Base-by-base conservation (phyloP, 1,140 invertebrate genomes). In the Orchesella cincta region DNA sequence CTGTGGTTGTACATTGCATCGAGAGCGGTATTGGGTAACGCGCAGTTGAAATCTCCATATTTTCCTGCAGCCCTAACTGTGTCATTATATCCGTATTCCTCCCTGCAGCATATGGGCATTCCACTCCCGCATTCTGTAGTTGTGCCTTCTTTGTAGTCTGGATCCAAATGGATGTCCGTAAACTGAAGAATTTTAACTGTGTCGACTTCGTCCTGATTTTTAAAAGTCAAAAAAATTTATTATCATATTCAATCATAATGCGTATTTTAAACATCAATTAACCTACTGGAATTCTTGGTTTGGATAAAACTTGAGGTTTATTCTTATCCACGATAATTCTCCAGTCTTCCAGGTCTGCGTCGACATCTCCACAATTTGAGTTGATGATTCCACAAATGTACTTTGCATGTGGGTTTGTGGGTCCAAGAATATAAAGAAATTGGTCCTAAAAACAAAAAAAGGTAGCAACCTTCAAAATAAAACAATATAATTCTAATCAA, bases 121-220 rank as follows among this genome's bases (percentile, higher is more conserved):
- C 86, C 86, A 75, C 84, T 86, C 88, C 76, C 76, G 83, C 94
- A 96, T 1, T 88, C 82, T 1, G 92, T 89, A 57, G 91, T 89
- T 0, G 89, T 87, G n/a, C 89, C 88, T 0, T 87, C 84, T 76
- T 88, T 85, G 83, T 96, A 96, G 3, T 88, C 83, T 0, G 90
- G 89, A 84, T 95, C 93, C 73, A 92, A 89, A 83, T 96, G 94
- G 39, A 93, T 89, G 83, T 96, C 94, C 0, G 91, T 90, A 62
- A 96, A 83, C 39, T 95, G 91, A 18, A 93, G 86, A 29, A 94
- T 86, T 82, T 89, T 87, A 0, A 89, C 77, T n/a, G 76, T 74
- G n/a, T 77, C 18, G 28, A 28, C 39, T 29, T 46, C 34, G 12
- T 3, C 29, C 20, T 14, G 26, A 26, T 67, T 5, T 2, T 31